A percentile compares a stretch with the other conserved stretches of the same genome.
These are phyloP conservation scores for Catocala nupta DNA, from an alignment of 2,888 invertebrate genomes.

Conservation along the genomic window DNA sequence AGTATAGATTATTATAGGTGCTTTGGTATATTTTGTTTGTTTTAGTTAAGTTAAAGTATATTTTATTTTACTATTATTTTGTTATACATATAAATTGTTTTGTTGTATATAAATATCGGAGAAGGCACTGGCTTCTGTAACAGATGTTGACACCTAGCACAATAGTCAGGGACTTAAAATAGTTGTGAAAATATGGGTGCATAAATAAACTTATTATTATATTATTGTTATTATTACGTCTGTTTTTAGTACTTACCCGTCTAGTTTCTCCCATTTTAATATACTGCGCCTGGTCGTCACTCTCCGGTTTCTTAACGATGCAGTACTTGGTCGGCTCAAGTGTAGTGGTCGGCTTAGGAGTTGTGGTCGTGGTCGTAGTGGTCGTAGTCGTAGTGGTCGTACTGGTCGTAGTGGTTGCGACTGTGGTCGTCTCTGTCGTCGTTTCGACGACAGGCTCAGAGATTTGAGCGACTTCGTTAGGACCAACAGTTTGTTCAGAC, in stretches of 20 bases:
- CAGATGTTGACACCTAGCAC: too few species aligned
- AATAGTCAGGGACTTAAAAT: too few species aligned
- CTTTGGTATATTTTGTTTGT: too few species aligned
- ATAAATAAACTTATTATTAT: too few species aligned
- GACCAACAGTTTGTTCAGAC: slow-evolving; percentile 79
- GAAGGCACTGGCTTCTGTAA: too few species aligned
- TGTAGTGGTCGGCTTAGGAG: slow-evolving; percentile 87
- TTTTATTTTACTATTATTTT: too few species aligned
- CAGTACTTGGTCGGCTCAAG: slow-evolving; percentile 90
- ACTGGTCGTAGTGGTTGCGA: slow-evolving; percentile 66
- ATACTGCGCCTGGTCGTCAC: slow-evolving; percentile 91
- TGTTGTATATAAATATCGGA: too few species aligned
- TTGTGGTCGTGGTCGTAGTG: slow-evolving; percentile 82
- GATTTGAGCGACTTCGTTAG: slow-evolving; percentile 78
- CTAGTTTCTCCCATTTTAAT: slow-evolving; percentile 95
- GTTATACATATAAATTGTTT: too few species aligned
- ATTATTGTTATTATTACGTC: too few species aligned
- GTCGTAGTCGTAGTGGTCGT: slow-evolving; percentile 72
- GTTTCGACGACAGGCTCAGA: slow-evolving; percentile 76
- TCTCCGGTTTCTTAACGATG: slow-evolving; percentile 93
- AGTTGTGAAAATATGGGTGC: too few species aligned
- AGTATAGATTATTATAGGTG: too few species aligned
- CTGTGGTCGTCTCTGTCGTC: slow-evolving; percentile 70
- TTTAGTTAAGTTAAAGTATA: too few species aligned
- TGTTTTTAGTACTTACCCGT: slow-evolving; percentile 88